phyloP scores from a whole-genome alignment of 2,113 vertebrate genomes.

The Triplophysa rosa region DNA sequence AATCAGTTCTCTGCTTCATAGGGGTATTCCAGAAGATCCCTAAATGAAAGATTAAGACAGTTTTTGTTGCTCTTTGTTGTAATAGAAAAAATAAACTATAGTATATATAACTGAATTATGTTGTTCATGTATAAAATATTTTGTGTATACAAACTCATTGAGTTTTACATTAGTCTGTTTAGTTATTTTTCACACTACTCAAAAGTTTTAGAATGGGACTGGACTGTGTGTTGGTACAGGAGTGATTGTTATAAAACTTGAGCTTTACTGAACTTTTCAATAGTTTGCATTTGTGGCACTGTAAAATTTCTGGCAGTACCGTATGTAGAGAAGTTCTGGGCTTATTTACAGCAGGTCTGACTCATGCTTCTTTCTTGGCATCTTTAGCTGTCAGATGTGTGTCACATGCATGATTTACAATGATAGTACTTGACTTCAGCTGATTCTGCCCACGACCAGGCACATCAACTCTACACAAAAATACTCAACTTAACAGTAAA shows the following conservation, averaged over 20 bases:
- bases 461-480: neutral
- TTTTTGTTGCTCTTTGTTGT: neutral
- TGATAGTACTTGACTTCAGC: neutral
- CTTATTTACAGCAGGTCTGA: conserved; percentile 1
- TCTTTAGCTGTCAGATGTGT: neutral
- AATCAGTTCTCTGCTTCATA: neutral
- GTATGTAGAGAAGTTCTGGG: neutral
- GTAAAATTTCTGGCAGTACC: neutral
- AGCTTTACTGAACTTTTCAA: neutral
- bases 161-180: neutral
- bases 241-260: neutral
- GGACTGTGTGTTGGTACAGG: neutral
- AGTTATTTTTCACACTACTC: neutral
- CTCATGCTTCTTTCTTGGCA: neutral
- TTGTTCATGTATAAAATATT: neutral
- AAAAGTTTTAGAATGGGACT: neutral
- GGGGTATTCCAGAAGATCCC: neutral
- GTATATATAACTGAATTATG: neutral
- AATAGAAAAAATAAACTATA: neutral
- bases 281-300: neutral
- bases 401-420: neutral
- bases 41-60: too few relatives aligned
- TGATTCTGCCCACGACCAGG: neutral
- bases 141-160: neutral
- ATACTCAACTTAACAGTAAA: too few relatives aligned